phyloP scores from a whole-genome alignment of 2,113 vertebrate genomes.

The Carassius carassius region DNA sequence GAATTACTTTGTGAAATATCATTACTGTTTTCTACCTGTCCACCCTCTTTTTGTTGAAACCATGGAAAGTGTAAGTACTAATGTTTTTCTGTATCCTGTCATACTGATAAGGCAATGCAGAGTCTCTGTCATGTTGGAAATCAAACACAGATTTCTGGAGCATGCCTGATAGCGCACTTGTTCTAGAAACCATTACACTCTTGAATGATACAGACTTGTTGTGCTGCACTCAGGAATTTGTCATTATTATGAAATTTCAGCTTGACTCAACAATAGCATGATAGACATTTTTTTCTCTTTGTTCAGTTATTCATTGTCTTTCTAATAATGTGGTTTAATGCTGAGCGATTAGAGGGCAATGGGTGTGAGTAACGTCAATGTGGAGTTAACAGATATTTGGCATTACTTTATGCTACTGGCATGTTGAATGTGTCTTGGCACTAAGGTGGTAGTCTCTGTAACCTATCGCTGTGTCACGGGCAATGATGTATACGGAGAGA shows the following conservation, averaged over 20 bases:
- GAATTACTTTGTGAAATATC: too few species aligned
- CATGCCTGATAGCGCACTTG: conserved; percentile 2
- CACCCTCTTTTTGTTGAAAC: too few species aligned
- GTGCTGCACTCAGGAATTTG: conserved; percentile 46
- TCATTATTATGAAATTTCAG: neutral
- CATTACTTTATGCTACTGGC: neutral
- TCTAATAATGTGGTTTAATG: neutral
- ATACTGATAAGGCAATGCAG: conserved; percentile 52
- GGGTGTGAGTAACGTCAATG: neutral
- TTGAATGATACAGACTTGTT: conserved; percentile 36
- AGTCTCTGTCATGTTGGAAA: conserved; percentile 4
- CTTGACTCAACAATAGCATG: conserved; percentile 31
- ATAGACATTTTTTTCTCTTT: neutral
- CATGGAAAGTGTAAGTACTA: too few species aligned
- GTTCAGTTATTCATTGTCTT: neutral
- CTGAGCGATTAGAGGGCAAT: neutral
- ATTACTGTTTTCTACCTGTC: too few species aligned
- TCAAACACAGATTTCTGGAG: neutral
- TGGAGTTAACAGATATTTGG: neutral
- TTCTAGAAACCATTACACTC: conserved; percentile 19
- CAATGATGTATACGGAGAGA: conserved; percentile 32
- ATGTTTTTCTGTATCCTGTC: too few species aligned
- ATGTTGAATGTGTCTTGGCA: neutral
- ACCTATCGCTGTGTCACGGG: neutral
- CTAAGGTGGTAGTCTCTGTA: conserved; percentile 2